phyloP scores from a whole-genome alignment of 2,888 invertebrate species.

The Mellilla xanthometata region DNA sequence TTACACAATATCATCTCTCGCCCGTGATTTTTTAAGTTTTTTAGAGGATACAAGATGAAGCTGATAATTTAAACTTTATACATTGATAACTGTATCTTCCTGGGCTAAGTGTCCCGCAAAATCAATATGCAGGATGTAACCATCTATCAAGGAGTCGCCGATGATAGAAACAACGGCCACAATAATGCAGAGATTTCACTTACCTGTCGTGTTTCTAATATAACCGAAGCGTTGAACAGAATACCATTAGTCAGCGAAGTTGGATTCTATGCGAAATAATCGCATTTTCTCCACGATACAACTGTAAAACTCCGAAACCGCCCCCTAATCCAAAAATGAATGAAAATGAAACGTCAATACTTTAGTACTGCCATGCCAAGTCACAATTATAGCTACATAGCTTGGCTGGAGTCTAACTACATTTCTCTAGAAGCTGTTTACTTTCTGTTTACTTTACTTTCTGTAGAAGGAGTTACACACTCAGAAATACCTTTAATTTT shows the following conservation, averaged over 20 bases:
- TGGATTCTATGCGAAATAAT: slow-evolving; percentile 27
- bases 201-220: slow-evolving; percentile 43
- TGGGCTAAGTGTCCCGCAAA: slow-evolving; percentile 17
- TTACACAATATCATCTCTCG: too few relatives aligned
- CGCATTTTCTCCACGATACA: slow-evolving; percentile 49
- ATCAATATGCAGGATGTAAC: slow-evolving; percentile 66
- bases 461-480: too few relatives aligned
- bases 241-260: slow-evolving; percentile 29
- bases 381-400: too few relatives aligned
- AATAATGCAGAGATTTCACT: slow-evolving; percentile 26
- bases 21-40: too few relatives aligned
- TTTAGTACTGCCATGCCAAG: background rate
- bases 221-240: slow-evolving; percentile 41
- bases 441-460: too few relatives aligned
- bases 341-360: slow-evolving; percentile 57
- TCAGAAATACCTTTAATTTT: too few relatives aligned
- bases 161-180: slow-evolving; percentile 6
- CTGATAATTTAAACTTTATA: too few relatives aligned
- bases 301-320: slow-evolving; percentile 54
- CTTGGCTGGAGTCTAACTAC: too few relatives aligned
- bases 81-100: too few relatives aligned
- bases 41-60: too few relatives aligned
- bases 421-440: too few relatives aligned
- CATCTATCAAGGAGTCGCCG: slow-evolving; percentile 31
- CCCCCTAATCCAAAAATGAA: slow-evolving; percentile 69